Conservation (phyloP, 2,888 invertebrate genomes). For the Flabesymbios commensalis region DNA sequence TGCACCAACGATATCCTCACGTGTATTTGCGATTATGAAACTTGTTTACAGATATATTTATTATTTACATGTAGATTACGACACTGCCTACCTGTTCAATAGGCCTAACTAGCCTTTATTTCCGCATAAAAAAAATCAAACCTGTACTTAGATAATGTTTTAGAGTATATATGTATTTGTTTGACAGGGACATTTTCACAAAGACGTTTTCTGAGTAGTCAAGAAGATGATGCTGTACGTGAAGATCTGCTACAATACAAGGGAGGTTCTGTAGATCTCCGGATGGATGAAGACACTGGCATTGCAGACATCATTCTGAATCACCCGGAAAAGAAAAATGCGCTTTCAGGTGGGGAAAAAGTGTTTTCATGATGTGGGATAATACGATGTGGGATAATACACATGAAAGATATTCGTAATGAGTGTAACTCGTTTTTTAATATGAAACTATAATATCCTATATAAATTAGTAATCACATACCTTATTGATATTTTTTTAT, state of each 20-base stretch:
- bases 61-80: too few species aligned
- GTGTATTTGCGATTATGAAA: too few species aligned
- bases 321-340: slow-evolving; percentile 63
- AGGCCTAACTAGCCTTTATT: too few species aligned
- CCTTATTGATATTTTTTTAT: background rate
- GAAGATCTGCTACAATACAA: slow-evolving; percentile 6
- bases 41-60: too few species aligned
- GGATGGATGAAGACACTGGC: slow-evolving; percentile 59
- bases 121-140: too few species aligned
- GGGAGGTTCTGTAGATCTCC: slow-evolving; percentile 31
- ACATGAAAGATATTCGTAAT: background rate
- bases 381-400: background rate
- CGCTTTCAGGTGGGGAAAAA: slow-evolving; percentile 61
- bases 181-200: too few species aligned
- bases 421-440: background rate
- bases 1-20: too few species aligned
- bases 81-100: too few species aligned
- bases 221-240: background rate
- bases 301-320: slow-evolving; percentile 63
- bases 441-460: background rate
- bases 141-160: too few species aligned
- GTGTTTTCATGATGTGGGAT: background rate
- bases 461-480: background rate
- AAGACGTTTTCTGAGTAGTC: too few species aligned
- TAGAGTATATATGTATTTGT: too few species aligned